These are phyloP conservation scores for Zootoca vivipara DNA, from an alignment of 2,113 vertebrate species.

Conservation along the genomic window DNA sequence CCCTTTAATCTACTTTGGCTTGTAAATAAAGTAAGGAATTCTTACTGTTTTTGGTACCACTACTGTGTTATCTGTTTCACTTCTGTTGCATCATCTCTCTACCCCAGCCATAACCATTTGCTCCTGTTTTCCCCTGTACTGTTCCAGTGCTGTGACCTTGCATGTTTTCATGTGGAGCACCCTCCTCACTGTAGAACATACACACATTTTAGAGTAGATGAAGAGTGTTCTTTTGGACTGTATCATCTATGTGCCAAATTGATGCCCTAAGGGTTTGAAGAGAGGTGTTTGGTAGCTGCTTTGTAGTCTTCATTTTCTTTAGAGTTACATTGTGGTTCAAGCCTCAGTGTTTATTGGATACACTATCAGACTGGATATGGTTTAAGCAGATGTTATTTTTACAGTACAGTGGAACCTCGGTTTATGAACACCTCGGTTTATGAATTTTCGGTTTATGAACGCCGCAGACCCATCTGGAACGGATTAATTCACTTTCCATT, in stretches of 20 bases:
- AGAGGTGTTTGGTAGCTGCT: background rate
- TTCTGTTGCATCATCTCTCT: background rate
- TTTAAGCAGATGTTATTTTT: background rate
- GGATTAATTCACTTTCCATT: too few relatives aligned
- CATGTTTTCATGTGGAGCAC: background rate
- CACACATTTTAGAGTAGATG: background rate
- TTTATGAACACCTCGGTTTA: too few relatives aligned
- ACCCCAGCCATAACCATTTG: background rate
- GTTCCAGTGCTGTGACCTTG: background rate
- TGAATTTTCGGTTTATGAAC: too few relatives aligned
- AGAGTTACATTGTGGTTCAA: background rate
- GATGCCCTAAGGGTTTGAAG: background rate
- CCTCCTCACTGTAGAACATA: background rate
- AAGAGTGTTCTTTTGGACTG: background rate
- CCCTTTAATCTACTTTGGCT: background rate
- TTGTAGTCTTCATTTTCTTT: background rate
- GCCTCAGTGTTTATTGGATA: background rate
- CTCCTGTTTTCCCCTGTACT: background rate
- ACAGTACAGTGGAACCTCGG: too few relatives aligned
- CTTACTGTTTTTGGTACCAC: background rate
- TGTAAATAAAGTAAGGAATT: background rate
- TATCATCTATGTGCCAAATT: background rate
- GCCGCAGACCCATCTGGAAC: too few relatives aligned
- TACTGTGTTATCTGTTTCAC: background rate
- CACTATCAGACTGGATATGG: background rate